phyloP scores from a whole-genome alignment of 2,797 vertebrate species.

The Sparus aurata region DNA sequence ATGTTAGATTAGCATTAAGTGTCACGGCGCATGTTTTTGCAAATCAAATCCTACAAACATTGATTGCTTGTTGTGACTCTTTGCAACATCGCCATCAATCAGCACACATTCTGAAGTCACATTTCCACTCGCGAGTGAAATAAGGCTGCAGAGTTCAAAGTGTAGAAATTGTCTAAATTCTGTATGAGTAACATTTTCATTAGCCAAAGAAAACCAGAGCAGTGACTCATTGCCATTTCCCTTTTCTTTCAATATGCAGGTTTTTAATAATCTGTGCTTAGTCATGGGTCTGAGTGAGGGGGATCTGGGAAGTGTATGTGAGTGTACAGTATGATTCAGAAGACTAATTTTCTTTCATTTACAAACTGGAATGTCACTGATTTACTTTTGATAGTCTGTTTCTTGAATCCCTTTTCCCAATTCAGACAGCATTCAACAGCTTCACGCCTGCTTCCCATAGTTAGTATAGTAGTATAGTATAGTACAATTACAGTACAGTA shows the following conservation, averaged over 20 bases:
- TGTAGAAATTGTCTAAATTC: background rate
- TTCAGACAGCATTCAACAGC: background rate
- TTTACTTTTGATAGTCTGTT: background rate
- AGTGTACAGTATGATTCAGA: background rate
- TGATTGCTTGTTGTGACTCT: background rate
- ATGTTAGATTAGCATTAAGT: background rate
- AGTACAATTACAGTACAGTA: background rate
- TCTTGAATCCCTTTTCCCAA: background rate
- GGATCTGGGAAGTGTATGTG: background rate
- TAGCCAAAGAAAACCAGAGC: background rate
- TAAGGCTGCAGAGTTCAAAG: background rate
- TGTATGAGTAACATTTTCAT: background rate
- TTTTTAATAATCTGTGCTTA: background rate
- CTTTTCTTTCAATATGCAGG: background rate
- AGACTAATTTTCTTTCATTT: background rate
- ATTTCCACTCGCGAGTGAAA: constrained; percentile 1
- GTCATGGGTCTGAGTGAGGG: background rate
- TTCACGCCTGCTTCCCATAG: background rate
- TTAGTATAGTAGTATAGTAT: background rate
- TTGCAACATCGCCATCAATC: background rate
- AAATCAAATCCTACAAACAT: background rate
- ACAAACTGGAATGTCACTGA: background rate
- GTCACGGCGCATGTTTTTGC: background rate
- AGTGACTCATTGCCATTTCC: background rate
- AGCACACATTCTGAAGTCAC: background rate